These are phyloP conservation scores for Stenodera caucasica DNA, from an alignment of 2,888 invertebrate species.

Conservation along the genomic window DNA sequence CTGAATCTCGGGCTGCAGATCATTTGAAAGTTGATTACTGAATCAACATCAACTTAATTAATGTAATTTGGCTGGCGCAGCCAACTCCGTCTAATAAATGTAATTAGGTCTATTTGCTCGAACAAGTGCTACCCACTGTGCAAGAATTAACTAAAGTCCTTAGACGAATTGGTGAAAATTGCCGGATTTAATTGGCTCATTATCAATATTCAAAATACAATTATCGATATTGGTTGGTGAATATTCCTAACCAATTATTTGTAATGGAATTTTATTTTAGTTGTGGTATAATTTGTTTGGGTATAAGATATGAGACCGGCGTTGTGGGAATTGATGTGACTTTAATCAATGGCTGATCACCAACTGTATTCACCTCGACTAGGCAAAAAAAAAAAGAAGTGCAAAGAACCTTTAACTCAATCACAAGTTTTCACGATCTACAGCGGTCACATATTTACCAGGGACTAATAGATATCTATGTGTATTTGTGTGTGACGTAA, in stretches of 20 bases:
- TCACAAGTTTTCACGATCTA: conserved; percentile 52
- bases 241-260: too few relatives aligned
- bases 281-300: conserved; percentile 37
- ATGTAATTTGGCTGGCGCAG: conserved; percentile 38
- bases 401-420: conserved; percentile 46
- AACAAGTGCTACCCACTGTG: conserved; percentile 37
- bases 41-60: conserved; percentile 38
- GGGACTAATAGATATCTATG: conserved; percentile 55
- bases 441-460: conserved; percentile 46
- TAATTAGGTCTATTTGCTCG: conserved; percentile 43
- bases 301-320: conserved; percentile 36
- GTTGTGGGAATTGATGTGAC: conserved; percentile 48
- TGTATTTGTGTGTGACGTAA: conserved; percentile 49
- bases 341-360: conserved; percentile 51
- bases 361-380: conserved; percentile 10
- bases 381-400: conserved; percentile 17
- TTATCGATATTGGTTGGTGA: conserved; percentile 6
- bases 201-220: conserved; percentile 7
- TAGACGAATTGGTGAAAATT: conserved; percentile 21
- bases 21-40: conserved; percentile 27
- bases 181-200: conserved; percentile 23
- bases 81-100: conserved; percentile 44
- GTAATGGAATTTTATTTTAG: conserved; percentile 27
- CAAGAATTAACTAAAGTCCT: conserved; percentile 33
- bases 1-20: not conserved